Percentiles rank a stretch among this genome's conserved stretches.
Conservation (phyloP, 1,140 invertebrate genomes). For the Drosophila sulfurigaster region DNA sequence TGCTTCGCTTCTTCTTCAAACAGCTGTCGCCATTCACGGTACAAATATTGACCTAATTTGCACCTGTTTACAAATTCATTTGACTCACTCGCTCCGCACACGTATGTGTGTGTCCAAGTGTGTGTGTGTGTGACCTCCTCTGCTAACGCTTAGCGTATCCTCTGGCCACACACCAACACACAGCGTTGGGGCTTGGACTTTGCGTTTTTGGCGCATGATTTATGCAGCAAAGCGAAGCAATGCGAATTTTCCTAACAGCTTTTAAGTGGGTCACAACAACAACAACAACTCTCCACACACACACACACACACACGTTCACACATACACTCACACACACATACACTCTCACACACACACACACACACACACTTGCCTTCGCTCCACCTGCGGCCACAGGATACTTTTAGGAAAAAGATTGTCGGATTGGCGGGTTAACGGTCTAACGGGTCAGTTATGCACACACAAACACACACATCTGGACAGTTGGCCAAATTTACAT, state of each 20-base stretch:
- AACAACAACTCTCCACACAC: no score
- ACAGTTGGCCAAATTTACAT: constrained; percentile 35
- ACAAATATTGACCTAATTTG: constrained; percentile 81
- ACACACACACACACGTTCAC: no score
- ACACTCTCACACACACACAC: no score
- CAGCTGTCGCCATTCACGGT: constrained; percentile 44
- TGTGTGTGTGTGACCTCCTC: background rate
- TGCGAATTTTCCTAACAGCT: constrained; percentile 23
- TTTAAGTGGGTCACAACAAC: constrained; percentile 58
- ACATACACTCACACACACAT: no score
- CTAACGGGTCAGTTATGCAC: constrained; percentile 28
- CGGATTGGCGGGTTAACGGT: background rate
- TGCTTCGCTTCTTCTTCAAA: background rate
- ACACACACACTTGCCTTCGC: no score
- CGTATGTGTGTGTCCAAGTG: background rate
- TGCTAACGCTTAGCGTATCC: background rate
- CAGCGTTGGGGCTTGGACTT: constrained; percentile 56
- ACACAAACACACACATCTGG: background rate
- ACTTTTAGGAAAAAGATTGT: background rate
- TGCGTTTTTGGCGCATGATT: constrained; percentile 78
- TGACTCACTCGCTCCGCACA: constrained; percentile 24
- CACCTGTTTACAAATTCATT: constrained; percentile 82
- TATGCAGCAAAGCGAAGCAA: constrained; percentile 64
- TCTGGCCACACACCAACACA: background rate
- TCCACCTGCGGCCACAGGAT: constrained; percentile 2